These are phyloP conservation scores for Odontamblyopus rebecca DNA, from an alignment of 2,797 vertebrate genomes.

Conservation along the genomic window DNA sequence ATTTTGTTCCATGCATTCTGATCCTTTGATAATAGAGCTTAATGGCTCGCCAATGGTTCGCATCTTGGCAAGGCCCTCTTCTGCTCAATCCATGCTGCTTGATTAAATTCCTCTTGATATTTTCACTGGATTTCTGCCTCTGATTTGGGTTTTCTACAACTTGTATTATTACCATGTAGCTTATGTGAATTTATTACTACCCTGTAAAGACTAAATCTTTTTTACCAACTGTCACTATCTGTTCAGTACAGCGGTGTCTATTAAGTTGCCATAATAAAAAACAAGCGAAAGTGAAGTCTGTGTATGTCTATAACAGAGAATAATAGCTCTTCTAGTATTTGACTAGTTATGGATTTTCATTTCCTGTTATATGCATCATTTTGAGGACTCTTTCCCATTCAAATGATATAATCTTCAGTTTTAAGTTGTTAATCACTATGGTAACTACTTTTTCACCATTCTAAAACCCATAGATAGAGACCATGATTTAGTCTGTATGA, in stretches of 20 bases:
- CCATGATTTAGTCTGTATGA: not conserved
- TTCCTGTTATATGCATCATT: no score
- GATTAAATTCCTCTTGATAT: not conserved
- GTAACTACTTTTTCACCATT: no score
- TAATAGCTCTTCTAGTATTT: not conserved
- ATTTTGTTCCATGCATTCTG: not conserved
- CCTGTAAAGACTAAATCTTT: no score
- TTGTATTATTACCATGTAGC: no score
- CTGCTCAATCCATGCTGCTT: not conserved
- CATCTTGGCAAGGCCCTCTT: not conserved
- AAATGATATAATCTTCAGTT: no score
- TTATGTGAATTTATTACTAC: no score
- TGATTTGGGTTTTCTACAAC: no score
- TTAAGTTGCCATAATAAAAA: not conserved
- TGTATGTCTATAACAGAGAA: not conserved
- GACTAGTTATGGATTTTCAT: no score
- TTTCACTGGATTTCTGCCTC: not conserved
- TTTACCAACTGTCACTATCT: not conserved
- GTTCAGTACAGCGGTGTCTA: not conserved
- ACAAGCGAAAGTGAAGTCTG: not conserved
- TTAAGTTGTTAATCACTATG: no score
- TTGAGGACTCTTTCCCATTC: no score
- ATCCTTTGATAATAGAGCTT: not conserved
- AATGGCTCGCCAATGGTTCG: not conserved
- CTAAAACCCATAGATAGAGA: no score